Evolutionary conservation across 2,888 invertebrate genomes (phyloP), one percentile per base, ranked within the genome.

Genomic region (Lathronympha strigana): DNA sequence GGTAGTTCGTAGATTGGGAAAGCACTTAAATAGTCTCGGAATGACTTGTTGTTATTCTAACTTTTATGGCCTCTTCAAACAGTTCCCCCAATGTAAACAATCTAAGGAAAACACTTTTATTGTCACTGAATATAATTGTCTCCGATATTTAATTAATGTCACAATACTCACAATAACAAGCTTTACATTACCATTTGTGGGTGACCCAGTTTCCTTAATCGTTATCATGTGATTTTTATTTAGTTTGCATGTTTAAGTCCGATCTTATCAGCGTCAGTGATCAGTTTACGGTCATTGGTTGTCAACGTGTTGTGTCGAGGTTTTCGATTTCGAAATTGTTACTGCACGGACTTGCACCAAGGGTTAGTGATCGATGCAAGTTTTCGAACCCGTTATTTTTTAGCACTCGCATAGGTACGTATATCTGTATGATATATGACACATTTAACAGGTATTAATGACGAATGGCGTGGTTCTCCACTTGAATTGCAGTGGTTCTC

Each of bases 171-270:
- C 66, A 71, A 75, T 73, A 73, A 69, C 69, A 68, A 63, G 68
- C 71, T 68, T 71, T 76, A 76, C 31, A n/a, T 57, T 19, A n/a
- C 74, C 77, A 77, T 77, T 80, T 78, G 71, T 70, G 63, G 66
- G 55, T 77, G 78, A 78, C 81, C 81, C 67, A 77, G 72, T 76
- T 78, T 68, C 62, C 71, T 68, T 69, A 64, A 71, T 67, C 67
- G 58, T 74, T 75, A 75, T 75, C 75, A 72, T 74, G 71, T 71
- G 70, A 66, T 76, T 76, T 76, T 73, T 73, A 68, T 68, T 74
- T 73, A 72, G 73, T 72, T 76, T 72, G 69, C 58, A 68, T 66
- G 43, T 63, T 68, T 38, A 23, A 25, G 63, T 66, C 28, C 54
- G 51, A 63, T 69, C 64, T 33, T 53, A 63, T 58, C 57, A 36